Evolutionary conservation across 2,888 invertebrate genomes (phyloP), one percentile per base, ranked within the genome.

Genomic region (Drosophila emarginata): DNA sequence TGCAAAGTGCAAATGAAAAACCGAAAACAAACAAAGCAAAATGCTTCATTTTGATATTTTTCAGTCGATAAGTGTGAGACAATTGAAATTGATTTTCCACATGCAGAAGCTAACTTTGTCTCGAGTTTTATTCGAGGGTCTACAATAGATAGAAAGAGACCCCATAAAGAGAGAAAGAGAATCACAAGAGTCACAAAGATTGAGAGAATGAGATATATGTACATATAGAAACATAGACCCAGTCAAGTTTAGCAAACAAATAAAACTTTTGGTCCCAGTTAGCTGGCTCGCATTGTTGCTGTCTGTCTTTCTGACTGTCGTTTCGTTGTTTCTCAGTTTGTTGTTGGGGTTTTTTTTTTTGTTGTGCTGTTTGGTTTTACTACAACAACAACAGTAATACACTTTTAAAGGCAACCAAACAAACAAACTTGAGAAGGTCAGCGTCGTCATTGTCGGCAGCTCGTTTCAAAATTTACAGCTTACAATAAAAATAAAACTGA

Each of bases 351-450:
- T 32, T 32, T 39, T 39, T 18, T 15, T 3, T 15, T 40, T 2
- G 15, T 18, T 45, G 15, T 45, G 40, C 21, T 11, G 45, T 45
- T 45, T 9, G 32, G 32, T 32, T 32, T 32, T 32, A 9, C 11
- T 32, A 32, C 32, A 32, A 11, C 32, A 32, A 32, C 71, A 70
- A 12, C 18, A 28, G 23, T 4, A 23, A 26, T 6, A 57, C 45
- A 61, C 28, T 56, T 64, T 56, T 57, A 64, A 64, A 45, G 57
- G 61, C 68, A 79, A 64, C 57, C 76, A 60, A 78, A 62, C 65
- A 68, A 72, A 72, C 81, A 73, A 71, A 84, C 81, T 87, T 87
- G 84, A 80, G 87, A 83, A 83, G 82, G 82, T 83, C 82, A 82
- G 76, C 81, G 69, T n/a, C 66, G 67, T 61, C 52, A 39, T 50